These are phyloP conservation scores for Podocnemis expansa DNA, from an alignment of 2,113 vertebrate genomes.

Conservation along the genomic window DNA sequence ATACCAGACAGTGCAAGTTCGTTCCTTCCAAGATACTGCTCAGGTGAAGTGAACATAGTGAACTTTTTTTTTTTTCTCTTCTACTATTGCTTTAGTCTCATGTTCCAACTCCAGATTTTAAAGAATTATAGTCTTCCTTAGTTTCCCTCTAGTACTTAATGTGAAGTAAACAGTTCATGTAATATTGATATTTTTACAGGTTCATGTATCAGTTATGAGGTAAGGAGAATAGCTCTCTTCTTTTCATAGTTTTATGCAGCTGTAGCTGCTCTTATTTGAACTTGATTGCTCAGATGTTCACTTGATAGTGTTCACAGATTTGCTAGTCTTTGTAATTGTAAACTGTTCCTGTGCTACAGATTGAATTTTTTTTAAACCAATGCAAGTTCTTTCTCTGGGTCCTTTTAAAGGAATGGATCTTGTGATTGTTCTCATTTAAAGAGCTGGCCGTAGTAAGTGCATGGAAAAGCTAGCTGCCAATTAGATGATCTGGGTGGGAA, in stretches of 20 bases:
- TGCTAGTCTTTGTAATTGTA: background rate
- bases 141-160: background rate
- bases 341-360: background rate
- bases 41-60: slow-evolving; percentile 49
- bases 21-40: slow-evolving; percentile 49
- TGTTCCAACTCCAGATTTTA: background rate
- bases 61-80: background rate
- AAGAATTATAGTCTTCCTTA: background rate
- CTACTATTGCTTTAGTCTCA: background rate
- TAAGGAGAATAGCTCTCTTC: background rate
- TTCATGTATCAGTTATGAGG: accelerated
- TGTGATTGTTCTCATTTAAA: background rate
- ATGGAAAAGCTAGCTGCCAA: background rate
- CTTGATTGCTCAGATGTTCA: background rate
- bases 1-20: slow-evolving; percentile 62
- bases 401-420: background rate
- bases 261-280: background rate
- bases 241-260: background rate
- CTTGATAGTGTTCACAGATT: background rate
- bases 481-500: background rate
- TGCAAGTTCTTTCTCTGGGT: background rate
- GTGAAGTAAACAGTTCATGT: background rate
- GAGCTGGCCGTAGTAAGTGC: background rate
- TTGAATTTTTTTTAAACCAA: background rate
- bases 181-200: background rate